These are phyloP conservation scores for Auanema freiburgensis DNA, from an alignment of 2,888 invertebrate genomes.

Conservation along the genomic window DNA sequence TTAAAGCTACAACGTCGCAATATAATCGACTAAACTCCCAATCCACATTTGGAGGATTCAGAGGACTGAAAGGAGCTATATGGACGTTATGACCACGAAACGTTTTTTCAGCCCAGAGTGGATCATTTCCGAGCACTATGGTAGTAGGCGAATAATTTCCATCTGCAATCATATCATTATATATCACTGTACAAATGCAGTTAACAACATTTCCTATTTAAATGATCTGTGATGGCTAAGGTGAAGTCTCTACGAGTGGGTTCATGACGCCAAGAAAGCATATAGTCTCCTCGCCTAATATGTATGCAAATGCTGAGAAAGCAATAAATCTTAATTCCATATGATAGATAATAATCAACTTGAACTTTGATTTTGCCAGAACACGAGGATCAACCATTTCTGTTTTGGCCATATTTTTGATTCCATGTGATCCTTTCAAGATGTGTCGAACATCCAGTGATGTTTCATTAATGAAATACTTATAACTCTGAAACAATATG, in stretches of 20 bases:
- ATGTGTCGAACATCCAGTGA: not conserved
- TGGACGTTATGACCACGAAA: conserved; percentile 5
- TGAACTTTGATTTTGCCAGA: not conserved
- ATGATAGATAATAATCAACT: not conserved
- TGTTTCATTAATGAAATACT: conserved; percentile 1
- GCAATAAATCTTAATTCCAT: not conserved
- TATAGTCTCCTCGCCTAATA: conserved; percentile 16
- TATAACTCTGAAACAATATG: not conserved
- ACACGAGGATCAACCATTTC: conserved; percentile 1
- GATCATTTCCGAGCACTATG: conserved; percentile 10
- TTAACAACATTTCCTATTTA: not conserved
- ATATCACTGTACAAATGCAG: not conserved
- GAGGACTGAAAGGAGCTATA: conserved; percentile 1
- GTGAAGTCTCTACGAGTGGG: conserved; percentile 9
- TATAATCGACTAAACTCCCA: conserved; percentile 18
- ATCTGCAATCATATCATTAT: not conserved
- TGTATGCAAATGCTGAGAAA: conserved; percentile 19
- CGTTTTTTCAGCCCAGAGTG: not conserved
- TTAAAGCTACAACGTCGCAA: conserved; percentile 17
- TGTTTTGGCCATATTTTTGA: not conserved
- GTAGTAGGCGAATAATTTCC: conserved; percentile 2
- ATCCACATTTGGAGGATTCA: conserved; percentile 13
- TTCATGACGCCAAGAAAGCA: conserved; percentile 2
- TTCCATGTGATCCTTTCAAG: not conserved
- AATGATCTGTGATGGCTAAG: not conserved